phyloP scores from a whole-genome alignment of 2,888 invertebrate species.

The Helleia helle region DNA sequence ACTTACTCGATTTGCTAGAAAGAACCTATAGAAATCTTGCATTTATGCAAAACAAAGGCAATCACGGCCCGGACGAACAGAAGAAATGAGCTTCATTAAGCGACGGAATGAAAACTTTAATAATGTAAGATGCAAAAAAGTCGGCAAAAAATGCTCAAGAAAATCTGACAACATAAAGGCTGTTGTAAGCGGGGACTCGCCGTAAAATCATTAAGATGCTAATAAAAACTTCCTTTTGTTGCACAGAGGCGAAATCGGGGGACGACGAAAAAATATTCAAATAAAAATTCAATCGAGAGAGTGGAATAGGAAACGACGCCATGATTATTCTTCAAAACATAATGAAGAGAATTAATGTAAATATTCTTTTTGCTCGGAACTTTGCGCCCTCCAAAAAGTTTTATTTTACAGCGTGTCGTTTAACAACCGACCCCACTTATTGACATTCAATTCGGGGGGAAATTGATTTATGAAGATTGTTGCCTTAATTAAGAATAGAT shows the following conservation, averaged over 20 bases:
- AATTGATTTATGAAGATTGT: slow-evolving; percentile 75
- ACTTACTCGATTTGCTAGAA: slow-evolving; percentile 60
- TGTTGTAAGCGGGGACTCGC: slow-evolving; percentile 72
- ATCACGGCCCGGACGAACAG: slow-evolving; percentile 70
- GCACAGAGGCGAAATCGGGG: slow-evolving; percentile 62
- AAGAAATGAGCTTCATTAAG: slow-evolving; percentile 75
- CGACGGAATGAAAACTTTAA: slow-evolving; percentile 73
- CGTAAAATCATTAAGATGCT: slow-evolving; percentile 77
- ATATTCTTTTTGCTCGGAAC: slow-evolving; percentile 70
- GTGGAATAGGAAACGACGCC: slow-evolving; percentile 61
- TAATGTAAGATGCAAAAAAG: slow-evolving; percentile 74
- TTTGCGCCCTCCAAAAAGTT: slow-evolving; percentile 72
- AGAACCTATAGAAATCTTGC: slow-evolving; percentile 71
- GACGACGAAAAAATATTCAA: slow-evolving; percentile 67
- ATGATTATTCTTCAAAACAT: slow-evolving; percentile 76
- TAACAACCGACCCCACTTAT: slow-evolving; percentile 72
- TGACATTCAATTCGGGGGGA: slow-evolving; percentile 74
- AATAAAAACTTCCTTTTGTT: slow-evolving; percentile 75
- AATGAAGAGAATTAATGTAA: slow-evolving; percentile 76
- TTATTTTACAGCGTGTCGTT: slow-evolving; percentile 72
- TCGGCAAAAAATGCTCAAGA: slow-evolving; percentile 72
- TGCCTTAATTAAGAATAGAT: slow-evolving; percentile 67
- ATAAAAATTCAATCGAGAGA: slow-evolving; percentile 72
- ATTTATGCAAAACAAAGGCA: slow-evolving; percentile 75
- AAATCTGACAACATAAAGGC: slow-evolving; percentile 75